Base-by-base conservation (phyloP, 2,888 invertebrate genomes). In the Yponomeuta sedellus region DNA sequence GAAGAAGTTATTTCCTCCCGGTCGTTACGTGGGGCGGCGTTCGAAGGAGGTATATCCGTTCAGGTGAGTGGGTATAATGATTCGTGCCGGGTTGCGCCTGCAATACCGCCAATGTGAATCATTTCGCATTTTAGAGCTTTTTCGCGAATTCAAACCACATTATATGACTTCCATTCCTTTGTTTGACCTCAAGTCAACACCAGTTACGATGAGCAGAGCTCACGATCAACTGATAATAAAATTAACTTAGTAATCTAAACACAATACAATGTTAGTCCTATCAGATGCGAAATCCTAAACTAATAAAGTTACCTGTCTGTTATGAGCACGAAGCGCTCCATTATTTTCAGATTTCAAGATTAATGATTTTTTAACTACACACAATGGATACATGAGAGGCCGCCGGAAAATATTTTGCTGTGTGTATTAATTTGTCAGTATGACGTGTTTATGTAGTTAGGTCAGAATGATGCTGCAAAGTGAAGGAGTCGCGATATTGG, bases 401-500 rank as follows among this genome's bases (percentile, higher is more conserved):
- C 12, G 16, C 44, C 44, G 44, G 16, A 12, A 52, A 52, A 16
- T 52, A 2, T 12, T 52, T 12, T 77, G 74, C 72, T 58, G 57
- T 65, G 40, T 11, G 44, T 28, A 63, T 40, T 61, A 44, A 61
- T 61, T 44, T 44, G 59, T 61, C 61, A 63, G 68, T 72, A 73
- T 73, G 73, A 72, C 69, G 72, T 40, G 59, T 65, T 59, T 71
- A 71, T 68, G 69, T 72, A 73, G 72, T 72, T 75, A 75, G 80
- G 79, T 82, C 78, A 79, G 83, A 72, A 73, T 82, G 86, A 85
- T 86, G 86, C 82, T 86, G 86, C 78, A 77, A 83, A 86, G 83
- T 83, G 85, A 84, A 82, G 83, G 82, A 82, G 74, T 81, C 80
- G 82, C 80, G 81, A 84, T 86, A 84, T 85, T 80, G 83, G 85